phyloP scores from a whole-genome alignment of 30 jellyfish, hydroid and myxozoan genomes.

The Morbakka virulenta region DNA sequence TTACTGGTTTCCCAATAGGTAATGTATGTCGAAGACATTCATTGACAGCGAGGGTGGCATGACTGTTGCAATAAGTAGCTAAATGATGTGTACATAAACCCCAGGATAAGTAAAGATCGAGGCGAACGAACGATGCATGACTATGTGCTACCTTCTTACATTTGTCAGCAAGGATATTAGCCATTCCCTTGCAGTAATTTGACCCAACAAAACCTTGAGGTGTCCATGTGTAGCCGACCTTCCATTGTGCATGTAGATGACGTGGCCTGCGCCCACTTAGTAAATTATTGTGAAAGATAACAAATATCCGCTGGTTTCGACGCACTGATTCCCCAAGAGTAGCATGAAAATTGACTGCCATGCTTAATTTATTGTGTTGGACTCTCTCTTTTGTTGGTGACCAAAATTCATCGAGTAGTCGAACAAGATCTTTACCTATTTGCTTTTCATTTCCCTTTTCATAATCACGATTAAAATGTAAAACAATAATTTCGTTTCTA shows the following conservation, averaged over 20 bases:
- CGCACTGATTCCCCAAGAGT: slow-evolving; percentile 52
- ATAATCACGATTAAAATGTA: slow-evolving; percentile 74
- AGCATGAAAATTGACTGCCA: slow-evolving; percentile 37
- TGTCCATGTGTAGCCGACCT: slow-evolving; percentile 85
- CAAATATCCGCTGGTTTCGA: slow-evolving; percentile 50
- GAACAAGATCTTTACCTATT: slow-evolving; percentile 29
- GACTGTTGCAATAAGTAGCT: slow-evolving; percentile 47
- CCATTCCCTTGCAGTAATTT: slow-evolving; percentile 30
- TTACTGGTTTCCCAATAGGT: slow-evolving; percentile 39
- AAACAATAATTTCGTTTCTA: slow-evolving; percentile 66
- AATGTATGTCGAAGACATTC: slow-evolving; percentile 43
- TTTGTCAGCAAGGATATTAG: slow-evolving; percentile 38
- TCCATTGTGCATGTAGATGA: slow-evolving; percentile 23
- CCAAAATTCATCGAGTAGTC: slow-evolving; percentile 25
- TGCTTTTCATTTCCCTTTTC: slow-evolving; percentile 7
- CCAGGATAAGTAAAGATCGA: slow-evolving; percentile 55
- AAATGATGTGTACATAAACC: slow-evolving; percentile 74
- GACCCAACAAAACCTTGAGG: slow-evolving; percentile 32
- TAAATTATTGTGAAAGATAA: slow-evolving; percentile 53
- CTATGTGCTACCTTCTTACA: slow-evolving; percentile 50
- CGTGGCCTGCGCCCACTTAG: slow-evolving; percentile 1
- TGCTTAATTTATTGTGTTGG: slow-evolving; percentile 2
- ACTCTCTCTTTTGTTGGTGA: slow-evolving; percentile 27
- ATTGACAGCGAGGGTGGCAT: slow-evolving; percentile 11
- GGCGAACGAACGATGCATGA: slow-evolving; percentile 40